A percentile compares a stretch with the other conserved stretches of the same genome.
These are phyloP conservation scores for Apus apus DNA, from an alignment of 2,113 vertebrate genomes.

Conservation along the genomic window DNA sequence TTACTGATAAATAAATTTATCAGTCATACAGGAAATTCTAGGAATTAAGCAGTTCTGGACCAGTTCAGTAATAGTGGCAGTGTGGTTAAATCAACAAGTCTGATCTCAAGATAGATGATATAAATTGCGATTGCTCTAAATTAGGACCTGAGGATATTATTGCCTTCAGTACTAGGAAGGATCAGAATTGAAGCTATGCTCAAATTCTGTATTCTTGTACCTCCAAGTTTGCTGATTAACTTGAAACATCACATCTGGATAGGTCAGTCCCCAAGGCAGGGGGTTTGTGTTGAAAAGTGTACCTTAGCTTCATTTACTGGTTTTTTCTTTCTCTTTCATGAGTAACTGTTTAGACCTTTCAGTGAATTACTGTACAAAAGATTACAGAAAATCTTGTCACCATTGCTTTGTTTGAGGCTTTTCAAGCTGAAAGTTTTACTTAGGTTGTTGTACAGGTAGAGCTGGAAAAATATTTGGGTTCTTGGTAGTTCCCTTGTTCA, in stretches of 20 bases:
- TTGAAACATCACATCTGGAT: neutral
- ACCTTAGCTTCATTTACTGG: neutral
- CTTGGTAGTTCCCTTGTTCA: neutral
- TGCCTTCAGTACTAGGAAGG: neutral
- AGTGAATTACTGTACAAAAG: neutral
- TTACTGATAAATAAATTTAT: neutral
- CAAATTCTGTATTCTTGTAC: neutral
- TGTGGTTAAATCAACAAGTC: neutral
- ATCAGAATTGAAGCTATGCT: neutral
- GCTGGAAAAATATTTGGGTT: neutral
- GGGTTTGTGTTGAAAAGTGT: neutral
- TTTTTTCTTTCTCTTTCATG: neutral
- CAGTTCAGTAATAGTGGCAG: neutral
- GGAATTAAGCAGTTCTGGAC: neutral
- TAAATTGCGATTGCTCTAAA: neutral
- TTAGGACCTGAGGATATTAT: neutral
- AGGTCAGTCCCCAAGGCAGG: neutral
- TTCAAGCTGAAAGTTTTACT: neutral
- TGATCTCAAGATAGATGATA: neutral
- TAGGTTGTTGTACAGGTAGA: neutral
- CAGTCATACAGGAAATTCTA: neutral
- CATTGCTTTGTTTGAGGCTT: neutral
- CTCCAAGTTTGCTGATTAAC: neutral
- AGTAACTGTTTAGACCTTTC: neutral
- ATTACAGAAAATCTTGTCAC: neutral